These are phyloP conservation scores for Cacoxenus indagator DNA, from an alignment of 2,888 invertebrate genomes.

Conservation along the genomic window DNA sequence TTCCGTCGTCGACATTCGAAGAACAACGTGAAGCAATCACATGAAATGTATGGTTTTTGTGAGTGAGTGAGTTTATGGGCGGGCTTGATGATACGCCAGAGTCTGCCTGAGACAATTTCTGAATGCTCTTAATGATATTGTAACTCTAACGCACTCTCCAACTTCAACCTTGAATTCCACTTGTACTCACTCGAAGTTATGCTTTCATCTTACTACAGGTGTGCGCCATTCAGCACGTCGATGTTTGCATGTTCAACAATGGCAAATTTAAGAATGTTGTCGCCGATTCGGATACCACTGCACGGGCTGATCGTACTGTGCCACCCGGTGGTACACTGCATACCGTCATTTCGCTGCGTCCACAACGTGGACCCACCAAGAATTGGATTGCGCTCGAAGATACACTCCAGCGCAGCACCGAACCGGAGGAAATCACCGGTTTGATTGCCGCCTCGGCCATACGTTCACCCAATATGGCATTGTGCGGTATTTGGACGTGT, in stretches of 20 bases:
- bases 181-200: no score
- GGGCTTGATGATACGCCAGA: not conserved
- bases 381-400: conserved; percentile 94
- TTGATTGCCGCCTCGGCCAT: conserved; percentile 74
- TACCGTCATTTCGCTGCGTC: conserved; percentile 78
- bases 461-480: conserved; percentile 66
- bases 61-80: not conserved
- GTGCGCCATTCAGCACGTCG: conserved; percentile 89
- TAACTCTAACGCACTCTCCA: not conserved
- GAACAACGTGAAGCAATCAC: conserved; percentile 9
- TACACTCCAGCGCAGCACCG: conserved; percentile 80
- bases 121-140: not conserved
- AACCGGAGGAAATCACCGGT: conserved; percentile 72
- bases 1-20: not conserved
- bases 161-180: not conserved
- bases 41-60: conserved; percentile 4
- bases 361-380: conserved; percentile 83
- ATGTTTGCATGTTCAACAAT: conserved; percentile 95
- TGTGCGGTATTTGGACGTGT: conserved; percentile 32
- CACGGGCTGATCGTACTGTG: conserved; percentile 69
- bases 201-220: conserved; percentile 73
- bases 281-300: conserved; percentile 75
- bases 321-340: conserved; percentile 77
- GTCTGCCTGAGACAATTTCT: not conserved
- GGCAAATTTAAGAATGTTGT: conserved; percentile 96